phyloP scores from a whole-genome alignment of 2,113 vertebrate genomes.

The Pseudorasbora parva region DNA sequence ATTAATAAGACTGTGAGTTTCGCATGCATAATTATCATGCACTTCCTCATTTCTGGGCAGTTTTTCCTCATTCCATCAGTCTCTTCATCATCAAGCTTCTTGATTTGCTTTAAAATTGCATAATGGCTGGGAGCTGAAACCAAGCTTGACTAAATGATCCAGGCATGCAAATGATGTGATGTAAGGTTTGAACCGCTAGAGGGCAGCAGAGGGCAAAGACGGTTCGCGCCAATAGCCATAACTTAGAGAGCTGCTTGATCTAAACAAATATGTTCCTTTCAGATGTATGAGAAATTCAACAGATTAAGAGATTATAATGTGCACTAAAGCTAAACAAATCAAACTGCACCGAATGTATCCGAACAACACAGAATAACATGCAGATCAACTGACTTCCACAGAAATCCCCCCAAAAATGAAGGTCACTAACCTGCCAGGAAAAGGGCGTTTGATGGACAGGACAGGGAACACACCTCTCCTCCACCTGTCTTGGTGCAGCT shows the following conservation, averaged over 20 bases:
- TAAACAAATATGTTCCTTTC: neutral
- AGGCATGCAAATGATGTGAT: conserved; percentile 14
- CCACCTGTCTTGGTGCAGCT: conserved; percentile 84
- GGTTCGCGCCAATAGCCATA: neutral
- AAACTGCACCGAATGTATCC: neutral
- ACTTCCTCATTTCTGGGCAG: neutral
- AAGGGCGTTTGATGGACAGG: conserved; percentile 87
- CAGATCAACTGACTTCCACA: neutral
- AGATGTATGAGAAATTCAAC: neutral
- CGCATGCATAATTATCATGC: neutral
- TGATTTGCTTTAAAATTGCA: neutral
- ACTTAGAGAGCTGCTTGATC: neutral
- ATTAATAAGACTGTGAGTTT: neutral
- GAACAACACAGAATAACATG: neutral
- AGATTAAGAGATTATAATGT: neutral
- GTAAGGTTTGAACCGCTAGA: conserved; percentile 56
- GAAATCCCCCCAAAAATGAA: neutral
- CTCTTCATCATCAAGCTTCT: neutral
- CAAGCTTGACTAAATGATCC: neutral
- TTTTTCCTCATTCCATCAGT: neutral
- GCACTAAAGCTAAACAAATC: neutral
- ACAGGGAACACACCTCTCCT: conserved; percentile 87
- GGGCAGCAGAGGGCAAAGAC: conserved; percentile 60
- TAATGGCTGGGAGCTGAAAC: neutral
- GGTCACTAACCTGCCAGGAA: conserved; percentile 85